phyloP scores from a whole-genome alignment of 2,888 invertebrate species.

The Orchesella flavescens region DNA sequence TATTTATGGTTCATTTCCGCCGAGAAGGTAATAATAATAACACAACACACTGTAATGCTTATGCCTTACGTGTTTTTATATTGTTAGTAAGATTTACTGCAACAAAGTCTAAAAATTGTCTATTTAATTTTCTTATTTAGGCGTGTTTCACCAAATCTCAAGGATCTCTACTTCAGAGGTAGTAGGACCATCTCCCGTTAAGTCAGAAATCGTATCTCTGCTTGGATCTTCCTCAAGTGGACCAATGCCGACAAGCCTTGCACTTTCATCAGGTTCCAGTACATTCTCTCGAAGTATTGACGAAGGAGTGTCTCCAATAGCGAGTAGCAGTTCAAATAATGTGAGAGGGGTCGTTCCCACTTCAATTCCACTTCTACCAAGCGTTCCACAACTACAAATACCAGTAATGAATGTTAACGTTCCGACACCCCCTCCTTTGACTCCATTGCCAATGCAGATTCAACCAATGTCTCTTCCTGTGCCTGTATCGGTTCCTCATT shows the following conservation, averaged over 20 bases:
- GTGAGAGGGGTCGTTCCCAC: conserved; percentile 44
- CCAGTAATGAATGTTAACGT: conserved; percentile 66
- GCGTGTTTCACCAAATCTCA: conserved; percentile 72
- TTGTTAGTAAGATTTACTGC: too few relatives aligned
- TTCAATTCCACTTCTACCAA: conserved; percentile 60
- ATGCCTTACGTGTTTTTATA: too few relatives aligned
- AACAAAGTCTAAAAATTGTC: too few relatives aligned
- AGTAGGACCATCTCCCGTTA: conserved; percentile 71
- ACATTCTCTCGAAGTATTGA: conserved; percentile 48
- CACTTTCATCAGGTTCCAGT: conserved; percentile 38
- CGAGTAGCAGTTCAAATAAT: conserved; percentile 41
- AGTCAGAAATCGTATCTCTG: conserved; percentile 70
- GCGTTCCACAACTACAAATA: conserved; percentile 58
- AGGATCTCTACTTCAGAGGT: conserved; percentile 71
- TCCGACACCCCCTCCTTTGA: conserved; percentile 60
- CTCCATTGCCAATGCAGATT: conserved; percentile 63
- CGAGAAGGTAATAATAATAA: conserved; percentile 83
- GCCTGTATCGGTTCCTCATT: conserved; percentile 60
- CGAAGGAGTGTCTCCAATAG: conserved; percentile 37
- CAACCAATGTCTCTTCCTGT: conserved; percentile 59
- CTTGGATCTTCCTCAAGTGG: conserved; percentile 63
- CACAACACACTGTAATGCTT: too few relatives aligned
- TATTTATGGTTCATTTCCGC: conserved; percentile 95
- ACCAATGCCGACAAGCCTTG: conserved; percentile 41
- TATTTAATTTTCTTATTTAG: conserved; percentile 44